These are phyloP conservation scores for Apodemia zela DNA, from an alignment of 2,888 invertebrate species.

Conservation along the genomic window DNA sequence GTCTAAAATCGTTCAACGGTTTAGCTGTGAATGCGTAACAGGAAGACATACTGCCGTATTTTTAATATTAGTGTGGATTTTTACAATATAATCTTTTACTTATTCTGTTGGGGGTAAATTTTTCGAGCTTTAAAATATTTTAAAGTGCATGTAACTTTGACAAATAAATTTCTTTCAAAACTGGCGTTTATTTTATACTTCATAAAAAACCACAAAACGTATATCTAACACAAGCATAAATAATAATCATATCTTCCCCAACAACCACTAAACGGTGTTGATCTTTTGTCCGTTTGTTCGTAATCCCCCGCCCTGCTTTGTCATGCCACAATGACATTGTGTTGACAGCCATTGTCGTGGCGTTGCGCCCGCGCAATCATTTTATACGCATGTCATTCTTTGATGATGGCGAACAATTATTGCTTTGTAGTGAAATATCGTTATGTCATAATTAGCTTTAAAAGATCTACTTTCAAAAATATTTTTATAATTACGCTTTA, in stretches of 20 bases:
- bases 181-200: background rate
- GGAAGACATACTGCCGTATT: too few species aligned
- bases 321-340: slow-evolving; percentile 39
- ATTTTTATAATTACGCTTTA: too few species aligned
- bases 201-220: slow-evolving; percentile 7
- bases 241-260: slow-evolving; percentile 21
- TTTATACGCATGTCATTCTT: slow-evolving; percentile 25
- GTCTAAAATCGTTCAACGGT: too few species aligned
- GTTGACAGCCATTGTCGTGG: slow-evolving; percentile 63
- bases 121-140: too few species aligned
- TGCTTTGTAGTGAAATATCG: slow-evolving; percentile 4
- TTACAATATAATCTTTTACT: too few species aligned
- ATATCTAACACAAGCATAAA: slow-evolving; percentile 20
- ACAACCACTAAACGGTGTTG: slow-evolving; percentile 36
- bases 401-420: slow-evolving; percentile 24
- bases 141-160: too few species aligned
- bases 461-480: background rate
- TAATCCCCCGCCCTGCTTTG: slow-evolving; percentile 40
- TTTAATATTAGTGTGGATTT: too few species aligned
- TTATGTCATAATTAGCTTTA: background rate
- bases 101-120: too few species aligned
- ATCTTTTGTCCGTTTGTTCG: slow-evolving; percentile 52
- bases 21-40: too few species aligned
- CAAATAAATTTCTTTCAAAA: too few species aligned
- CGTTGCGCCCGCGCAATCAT: slow-evolving; percentile 32